Evolutionary conservation across 2,113 vertebrate species (phyloP).

Genomic region (Trematocara variabile): DNA sequence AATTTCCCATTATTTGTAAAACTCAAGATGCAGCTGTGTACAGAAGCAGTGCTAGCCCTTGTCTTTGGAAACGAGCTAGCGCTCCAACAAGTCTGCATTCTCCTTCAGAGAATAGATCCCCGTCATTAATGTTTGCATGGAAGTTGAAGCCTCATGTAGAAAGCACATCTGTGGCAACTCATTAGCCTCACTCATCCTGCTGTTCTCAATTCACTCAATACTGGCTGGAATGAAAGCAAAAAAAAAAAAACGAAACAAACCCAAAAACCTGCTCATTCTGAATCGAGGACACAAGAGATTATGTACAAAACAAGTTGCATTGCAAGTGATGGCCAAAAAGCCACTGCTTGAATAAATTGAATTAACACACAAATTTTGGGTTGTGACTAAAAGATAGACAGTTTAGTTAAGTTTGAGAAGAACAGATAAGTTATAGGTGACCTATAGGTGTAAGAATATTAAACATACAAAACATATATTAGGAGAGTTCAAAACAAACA

Average conservation of each 20-base stretch:
- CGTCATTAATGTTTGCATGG: conserved; percentile 13
- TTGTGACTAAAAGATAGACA: background rate
- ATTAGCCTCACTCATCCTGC: conserved; percentile 26
- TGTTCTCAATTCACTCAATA: conserved; percentile 25
- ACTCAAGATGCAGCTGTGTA: conserved; percentile 10
- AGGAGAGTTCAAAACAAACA: background rate
- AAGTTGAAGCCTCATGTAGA: conserved; percentile 22
- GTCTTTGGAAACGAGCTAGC: background rate
- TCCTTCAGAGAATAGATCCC: conserved; percentile 11
- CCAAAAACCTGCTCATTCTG: background rate
- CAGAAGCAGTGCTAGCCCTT: background rate
- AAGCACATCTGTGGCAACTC: conserved; percentile 42
- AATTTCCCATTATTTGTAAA: background rate
- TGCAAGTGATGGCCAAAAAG: background rate
- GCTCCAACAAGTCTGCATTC: background rate
- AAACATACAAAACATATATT: background rate
- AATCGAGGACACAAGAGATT: background rate
- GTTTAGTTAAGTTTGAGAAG: background rate
- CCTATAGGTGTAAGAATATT: background rate
- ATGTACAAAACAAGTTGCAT: background rate
- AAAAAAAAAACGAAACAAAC: rapidly evolving
- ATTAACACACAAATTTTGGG: background rate
- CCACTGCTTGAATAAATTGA: background rate
- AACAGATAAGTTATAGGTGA: background rate
- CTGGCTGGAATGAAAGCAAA: background rate